Evolutionary conservation across 2,113 vertebrate species (phyloP).

Genomic region (Andinoacara biseriatus): DNA sequence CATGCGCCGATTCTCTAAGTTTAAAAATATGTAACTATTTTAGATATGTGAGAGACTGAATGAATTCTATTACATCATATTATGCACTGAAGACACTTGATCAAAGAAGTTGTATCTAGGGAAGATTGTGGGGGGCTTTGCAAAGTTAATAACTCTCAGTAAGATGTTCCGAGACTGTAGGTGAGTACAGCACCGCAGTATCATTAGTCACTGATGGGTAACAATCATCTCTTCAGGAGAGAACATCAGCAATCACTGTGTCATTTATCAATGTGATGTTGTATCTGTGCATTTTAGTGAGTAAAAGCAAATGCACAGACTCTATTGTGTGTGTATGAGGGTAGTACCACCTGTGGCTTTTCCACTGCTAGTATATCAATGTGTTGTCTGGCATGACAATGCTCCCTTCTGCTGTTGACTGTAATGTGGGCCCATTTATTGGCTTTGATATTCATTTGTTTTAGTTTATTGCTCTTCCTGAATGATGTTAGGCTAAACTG

Average conservation of each 20-base stretch:
- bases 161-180: slow-evolving; percentile 1
- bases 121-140: neutral
- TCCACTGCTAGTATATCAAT: neutral
- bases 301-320: neutral
- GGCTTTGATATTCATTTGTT: neutral
- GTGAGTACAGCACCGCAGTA: slow-evolving; percentile 8
- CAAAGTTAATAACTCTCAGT: slow-evolving; percentile 20
- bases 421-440: neutral
- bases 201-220: slow-evolving; percentile 35
- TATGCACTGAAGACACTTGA: neutral
- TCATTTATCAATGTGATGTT: slow-evolving; percentile 21
- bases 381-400: neutral
- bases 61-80: neutral
- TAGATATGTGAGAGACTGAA: neutral
- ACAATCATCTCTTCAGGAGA: slow-evolving; percentile 14
- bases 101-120: neutral
- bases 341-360: slow-evolving; percentile 21
- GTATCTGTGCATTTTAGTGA: neutral
- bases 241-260: slow-evolving; percentile 12
- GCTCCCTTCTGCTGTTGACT: neutral
- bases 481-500: neutral
- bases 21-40: neutral
- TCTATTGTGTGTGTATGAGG: slow-evolving; percentile 12
- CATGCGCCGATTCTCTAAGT: neutral
- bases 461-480: neutral